Evolutionary conservation across 2,888 invertebrate genomes (phyloP), one percentile per base, ranked within the genome.

Genomic region (Pherbina coryleti): DNA sequence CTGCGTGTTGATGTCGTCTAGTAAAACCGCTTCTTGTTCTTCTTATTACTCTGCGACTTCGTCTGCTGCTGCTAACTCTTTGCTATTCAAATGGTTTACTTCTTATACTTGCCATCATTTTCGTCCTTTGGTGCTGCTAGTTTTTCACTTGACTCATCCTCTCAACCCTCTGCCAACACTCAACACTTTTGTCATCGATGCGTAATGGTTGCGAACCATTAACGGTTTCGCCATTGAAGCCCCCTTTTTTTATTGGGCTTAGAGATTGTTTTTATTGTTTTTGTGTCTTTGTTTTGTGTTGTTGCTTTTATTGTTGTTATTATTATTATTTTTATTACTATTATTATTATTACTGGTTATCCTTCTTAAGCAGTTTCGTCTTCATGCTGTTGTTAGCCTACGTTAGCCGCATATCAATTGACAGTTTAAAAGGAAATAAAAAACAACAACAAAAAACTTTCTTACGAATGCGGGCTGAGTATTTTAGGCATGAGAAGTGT

Each of bases 191-290:
- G 37, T 66, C 51, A 28, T 60, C 62, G 73, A 73, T 60, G 73
- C 60, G 62, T 44, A 60, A 62, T 62, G 55, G 71, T 71, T 73
- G 60, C 60, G 73, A 60, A 25, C 60, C 62, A 73, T 73, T 73
- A 73, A 73, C 73, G 72, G 25, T 73, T 73, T 51, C 17, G 11
- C 49, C n/a, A 49, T 17, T 19, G 49, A 25, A 69, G 69, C 1
- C 9, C 25, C 17, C n/a, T n/a, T n/a, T 60, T 60, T 64, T 64
- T 28, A 64, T 31, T 28, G 64, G 17, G n/a, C 34, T 64, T n/a
- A 31, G 17, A n/a, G 69, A 9, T 17, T 69, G 19, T 51, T 44
- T 14, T 28, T 69, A 25, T 49, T 25, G 44, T 14, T 69, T n/a
- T 67, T 69, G n/a, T n/a, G n/a, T 28, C 53, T 69, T 66, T 31